These are phyloP conservation scores for Takifugu rubripes DNA, from an alignment of 2,797 vertebrate genomes.

Conservation along the genomic window DNA sequence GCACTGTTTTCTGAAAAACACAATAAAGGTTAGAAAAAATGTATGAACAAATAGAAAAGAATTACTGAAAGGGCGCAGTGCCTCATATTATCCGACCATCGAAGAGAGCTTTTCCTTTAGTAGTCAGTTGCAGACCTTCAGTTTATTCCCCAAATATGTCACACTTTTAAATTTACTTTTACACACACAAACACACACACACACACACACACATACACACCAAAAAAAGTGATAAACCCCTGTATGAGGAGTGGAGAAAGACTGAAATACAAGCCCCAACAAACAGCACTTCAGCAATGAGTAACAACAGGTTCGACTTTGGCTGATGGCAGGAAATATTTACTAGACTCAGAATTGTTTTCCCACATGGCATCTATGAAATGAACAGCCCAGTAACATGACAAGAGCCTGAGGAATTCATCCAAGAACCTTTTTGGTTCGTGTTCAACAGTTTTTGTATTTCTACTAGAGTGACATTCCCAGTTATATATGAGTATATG, in stretches of 20 bases:
- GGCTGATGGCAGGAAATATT: constrained; percentile 21
- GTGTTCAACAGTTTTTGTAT: constrained; percentile 6
- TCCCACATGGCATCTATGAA: constrained; percentile 10
- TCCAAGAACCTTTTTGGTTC: constrained; percentile 2
- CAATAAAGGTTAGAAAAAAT: constrained; percentile 1
- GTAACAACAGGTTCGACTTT: constrained; percentile 40
- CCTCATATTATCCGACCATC: not conserved
- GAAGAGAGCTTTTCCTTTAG: not conserved
- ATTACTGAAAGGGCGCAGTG: too few species aligned
- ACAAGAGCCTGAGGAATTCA: constrained; percentile 14
- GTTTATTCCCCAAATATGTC: too few species aligned
- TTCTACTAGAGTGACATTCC: not conserved
- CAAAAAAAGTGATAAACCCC: not conserved
- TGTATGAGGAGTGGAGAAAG: not conserved
- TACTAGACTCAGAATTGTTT: constrained; percentile 15
- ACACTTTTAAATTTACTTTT: not conserved
- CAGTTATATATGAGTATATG: too few species aligned
- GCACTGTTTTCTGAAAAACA: constrained; percentile 84
- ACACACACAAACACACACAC: too few species aligned
- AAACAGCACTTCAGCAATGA: constrained; percentile 19
- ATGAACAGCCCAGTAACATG: constrained; percentile 2
- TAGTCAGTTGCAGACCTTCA: too few species aligned
- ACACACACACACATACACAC: not conserved
- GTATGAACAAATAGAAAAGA: not conserved
- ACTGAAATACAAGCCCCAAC: not conserved